These are phyloP conservation scores for Hassar affinis DNA, from an alignment of 2,113 vertebrate species.

Conservation along the genomic window DNA sequence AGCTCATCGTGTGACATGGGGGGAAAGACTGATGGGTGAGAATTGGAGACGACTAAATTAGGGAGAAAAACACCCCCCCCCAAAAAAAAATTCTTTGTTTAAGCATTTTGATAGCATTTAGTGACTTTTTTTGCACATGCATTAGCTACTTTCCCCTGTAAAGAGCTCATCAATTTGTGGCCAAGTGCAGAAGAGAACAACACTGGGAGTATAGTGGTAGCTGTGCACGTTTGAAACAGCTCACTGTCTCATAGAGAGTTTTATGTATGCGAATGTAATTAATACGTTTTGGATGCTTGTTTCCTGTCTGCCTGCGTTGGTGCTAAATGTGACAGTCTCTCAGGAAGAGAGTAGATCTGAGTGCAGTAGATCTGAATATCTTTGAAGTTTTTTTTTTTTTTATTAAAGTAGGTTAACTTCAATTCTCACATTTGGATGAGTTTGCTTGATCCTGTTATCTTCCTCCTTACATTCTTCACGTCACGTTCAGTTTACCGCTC, in stretches of 20 bases:
- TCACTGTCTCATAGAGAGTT: conserved; percentile 12
- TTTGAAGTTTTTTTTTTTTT: conserved; percentile 55
- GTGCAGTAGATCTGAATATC: too few species aligned
- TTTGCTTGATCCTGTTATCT: conserved; percentile 12
- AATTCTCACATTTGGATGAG: conserved; percentile 37
- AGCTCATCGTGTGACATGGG: too few species aligned
- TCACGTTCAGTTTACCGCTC: background rate
- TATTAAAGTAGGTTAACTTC: conserved; percentile 52
- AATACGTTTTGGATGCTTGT: conserved; percentile 59
- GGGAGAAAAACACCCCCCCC: too few species aligned
- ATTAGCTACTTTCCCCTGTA: background rate
- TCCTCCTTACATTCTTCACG: background rate
- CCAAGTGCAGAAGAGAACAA: background rate
- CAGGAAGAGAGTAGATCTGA: conserved; percentile 38
- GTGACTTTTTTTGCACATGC: background rate
- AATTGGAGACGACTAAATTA: too few species aligned
- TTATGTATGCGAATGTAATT: conserved; percentile 58
- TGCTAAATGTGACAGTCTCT: conserved; percentile 55
- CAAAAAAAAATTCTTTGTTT: too few species aligned
- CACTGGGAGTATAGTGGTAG: background rate
- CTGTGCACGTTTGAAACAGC: background rate
- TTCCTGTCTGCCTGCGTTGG: conserved; percentile 61
- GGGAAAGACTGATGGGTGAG: too few species aligned
- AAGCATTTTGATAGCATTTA: too few species aligned
- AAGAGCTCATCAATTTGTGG: background rate